Evolutionary conservation across 2,797 vertebrate species (phyloP), one percentile per base, ranked within the genome.

Genomic region (Iguana delicatissima): DNA sequence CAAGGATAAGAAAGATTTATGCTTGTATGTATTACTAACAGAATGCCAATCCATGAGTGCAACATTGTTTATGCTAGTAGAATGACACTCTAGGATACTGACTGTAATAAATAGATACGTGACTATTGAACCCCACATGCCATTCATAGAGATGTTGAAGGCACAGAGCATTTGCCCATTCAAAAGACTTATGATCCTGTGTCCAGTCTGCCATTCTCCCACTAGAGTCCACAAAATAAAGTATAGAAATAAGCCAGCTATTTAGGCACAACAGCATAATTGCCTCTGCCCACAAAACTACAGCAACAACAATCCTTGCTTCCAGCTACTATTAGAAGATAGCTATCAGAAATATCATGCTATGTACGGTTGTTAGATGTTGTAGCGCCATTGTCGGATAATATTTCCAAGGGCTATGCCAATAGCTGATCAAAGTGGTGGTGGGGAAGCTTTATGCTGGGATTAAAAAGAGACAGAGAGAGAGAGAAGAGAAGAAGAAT

Each of bases 371-470:
- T 86, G 13, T 16, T 93, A 80, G 0, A 93, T 85, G 94, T 91
- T 91, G 92, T 87, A 92, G 62, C 83, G 81, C 90, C 77, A 84
- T 79, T 92, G 35, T 93, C 22, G 72, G 81, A 89, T 46, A 82
- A 89, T 88, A 57, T 84, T 96, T 96, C 84, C 85, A 89, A 73
- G 59, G 32, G 89, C 24, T 0, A 1, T 88, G 80, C 0, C 0
- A 5, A 83, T 84, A 92, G 81, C n/a, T 77, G 73, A 91, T 95
- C 90, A 89, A 73, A 80, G 42, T 93, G 86, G 13, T 20, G 35
- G 50, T 1, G 9, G 92, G 96, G 95, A 32, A 62, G 86, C 86
- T 95, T 69, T 89, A 69, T 91, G 88, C 89, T 84, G 72, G 69
- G 90, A 92, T 93, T 95, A 5, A 92, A 93, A 90, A 9, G 7